Conservation (phyloP, 2,113 vertebrate species). For the Hepsetus odoe region DNA sequence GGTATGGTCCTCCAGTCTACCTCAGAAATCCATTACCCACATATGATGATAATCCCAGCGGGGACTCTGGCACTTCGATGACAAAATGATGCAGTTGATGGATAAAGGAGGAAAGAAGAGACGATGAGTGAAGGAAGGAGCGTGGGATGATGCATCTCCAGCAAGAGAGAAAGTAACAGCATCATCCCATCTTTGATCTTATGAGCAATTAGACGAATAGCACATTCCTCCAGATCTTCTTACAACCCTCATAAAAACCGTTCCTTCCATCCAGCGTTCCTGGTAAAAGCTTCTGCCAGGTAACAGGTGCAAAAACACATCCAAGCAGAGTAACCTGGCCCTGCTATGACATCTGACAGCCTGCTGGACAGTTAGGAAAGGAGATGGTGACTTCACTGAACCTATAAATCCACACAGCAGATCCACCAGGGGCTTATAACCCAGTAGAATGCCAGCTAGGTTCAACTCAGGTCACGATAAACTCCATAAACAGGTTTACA, state of each 20-base stretch:
- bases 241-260: conserved; percentile 5
- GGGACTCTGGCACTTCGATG: conserved; percentile 41
- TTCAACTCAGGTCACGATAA: conserved; percentile 17
- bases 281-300: conserved; percentile 21
- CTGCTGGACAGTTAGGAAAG: background rate
- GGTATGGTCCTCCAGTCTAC: conserved; percentile 21
- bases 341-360: background rate
- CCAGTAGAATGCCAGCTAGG: background rate
- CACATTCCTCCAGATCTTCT: background rate
- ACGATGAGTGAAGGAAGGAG: background rate
- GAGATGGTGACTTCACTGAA: conserved; percentile 12
- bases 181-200: too few relatives aligned
- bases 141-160: conserved; percentile 12
- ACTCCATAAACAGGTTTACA: conserved; percentile 38
- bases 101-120: conserved; percentile 11
- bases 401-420: conserved; percentile 30
- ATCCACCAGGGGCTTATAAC: background rate
- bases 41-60: conserved; percentile 45
- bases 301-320: conserved; percentile 45
- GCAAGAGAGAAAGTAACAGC: background rate
- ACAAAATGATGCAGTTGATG: conserved; percentile 25
- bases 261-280: background rate
- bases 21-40: conserved; percentile 38
- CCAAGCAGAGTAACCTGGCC: conserved; percentile 6
- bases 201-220: conserved; percentile 42